Percentiles rank a stretch among this genome's conserved stretches.
These are phyloP conservation scores for Desmophyllum pertusum DNA, from an alignment of 92 coral and sea anemone species.

Conservation along the genomic window DNA sequence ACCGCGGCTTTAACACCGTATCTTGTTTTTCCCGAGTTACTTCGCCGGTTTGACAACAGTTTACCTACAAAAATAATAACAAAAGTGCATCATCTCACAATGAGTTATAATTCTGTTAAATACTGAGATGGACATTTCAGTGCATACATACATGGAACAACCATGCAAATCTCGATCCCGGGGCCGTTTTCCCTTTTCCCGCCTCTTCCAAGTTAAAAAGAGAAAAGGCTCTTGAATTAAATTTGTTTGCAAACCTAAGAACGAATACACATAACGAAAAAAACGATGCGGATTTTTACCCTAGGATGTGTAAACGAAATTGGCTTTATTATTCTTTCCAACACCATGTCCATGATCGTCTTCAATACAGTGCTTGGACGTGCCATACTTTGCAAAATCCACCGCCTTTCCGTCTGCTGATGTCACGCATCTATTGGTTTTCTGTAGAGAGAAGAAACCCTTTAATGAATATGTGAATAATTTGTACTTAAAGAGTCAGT, in stretches of 20 bases:
- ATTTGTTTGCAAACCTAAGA: neutral
- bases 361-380: neutral
- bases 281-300: neutral
- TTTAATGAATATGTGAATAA: neutral
- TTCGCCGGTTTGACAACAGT: neutral
- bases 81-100: neutral
- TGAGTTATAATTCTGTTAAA: too few relatives aligned
- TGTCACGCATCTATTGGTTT: conserved; percentile 23
- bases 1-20: neutral
- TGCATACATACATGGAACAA: too few relatives aligned
- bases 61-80: neutral
- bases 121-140: neutral
- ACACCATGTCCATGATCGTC: conserved; percentile 7
- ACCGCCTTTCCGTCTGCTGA: conserved; percentile 14
- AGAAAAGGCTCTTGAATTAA: too few relatives aligned
- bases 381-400: neutral
- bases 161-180: too few relatives aligned
- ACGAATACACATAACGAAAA: neutral
- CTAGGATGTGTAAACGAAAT: neutral
- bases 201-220: neutral
- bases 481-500: neutral
- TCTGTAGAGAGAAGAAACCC: neutral
- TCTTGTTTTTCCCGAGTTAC: neutral
- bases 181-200: neutral
- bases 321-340: neutral